Evolutionary conservation across 92 coral and sea anemone species (phyloP).

Genomic region (Galaxea fascicularis): DNA sequence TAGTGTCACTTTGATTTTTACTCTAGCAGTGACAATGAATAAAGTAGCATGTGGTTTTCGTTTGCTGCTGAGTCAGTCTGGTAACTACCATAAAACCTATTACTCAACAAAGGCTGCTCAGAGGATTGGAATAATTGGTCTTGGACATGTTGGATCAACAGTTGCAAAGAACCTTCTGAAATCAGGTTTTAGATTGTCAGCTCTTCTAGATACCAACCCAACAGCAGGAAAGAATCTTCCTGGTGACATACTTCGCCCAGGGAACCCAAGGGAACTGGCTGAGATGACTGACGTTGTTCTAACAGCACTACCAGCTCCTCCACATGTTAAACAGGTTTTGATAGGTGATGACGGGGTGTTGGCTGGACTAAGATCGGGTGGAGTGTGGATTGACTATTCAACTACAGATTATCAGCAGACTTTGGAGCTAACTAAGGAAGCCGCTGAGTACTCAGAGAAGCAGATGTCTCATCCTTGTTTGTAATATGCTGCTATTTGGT

Average conservation of each 20-base stretch:
- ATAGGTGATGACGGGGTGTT: slow-evolving; percentile 62
- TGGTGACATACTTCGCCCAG: slow-evolving; percentile 37
- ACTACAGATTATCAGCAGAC: slow-evolving; percentile 78
- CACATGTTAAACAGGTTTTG: slow-evolving; percentile 66
- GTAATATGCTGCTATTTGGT: no score
- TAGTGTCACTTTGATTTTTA: no score
- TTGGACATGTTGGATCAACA: slow-evolving; percentile 70
- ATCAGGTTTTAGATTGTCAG: slow-evolving; percentile 56
- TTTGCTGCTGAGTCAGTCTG: no score
- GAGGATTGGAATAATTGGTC: slow-evolving; percentile 69
- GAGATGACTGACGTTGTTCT: slow-evolving; percentile 57
- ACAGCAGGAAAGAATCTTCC: slow-evolving; percentile 48
- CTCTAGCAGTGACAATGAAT: no score
- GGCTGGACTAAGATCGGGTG: slow-evolving; percentile 36
- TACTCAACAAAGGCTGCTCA: slow-evolving; percentile 18
- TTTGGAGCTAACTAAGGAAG: slow-evolving; percentile 58
- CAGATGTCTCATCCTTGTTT: background rate
- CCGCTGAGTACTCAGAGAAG: slow-evolving; percentile 19
- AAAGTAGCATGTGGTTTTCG: no score
- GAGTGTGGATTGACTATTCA: slow-evolving; percentile 79
- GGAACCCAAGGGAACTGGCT: slow-evolving; percentile 54
- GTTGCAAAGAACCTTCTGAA: slow-evolving; percentile 59
- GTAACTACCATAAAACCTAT: no score
- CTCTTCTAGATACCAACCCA: slow-evolving; percentile 45
- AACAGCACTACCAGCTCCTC: slow-evolving; percentile 83